Evolutionary conservation across 2,113 vertebrate species (phyloP).

Genomic region (Pollimyrus isidori): DNA sequence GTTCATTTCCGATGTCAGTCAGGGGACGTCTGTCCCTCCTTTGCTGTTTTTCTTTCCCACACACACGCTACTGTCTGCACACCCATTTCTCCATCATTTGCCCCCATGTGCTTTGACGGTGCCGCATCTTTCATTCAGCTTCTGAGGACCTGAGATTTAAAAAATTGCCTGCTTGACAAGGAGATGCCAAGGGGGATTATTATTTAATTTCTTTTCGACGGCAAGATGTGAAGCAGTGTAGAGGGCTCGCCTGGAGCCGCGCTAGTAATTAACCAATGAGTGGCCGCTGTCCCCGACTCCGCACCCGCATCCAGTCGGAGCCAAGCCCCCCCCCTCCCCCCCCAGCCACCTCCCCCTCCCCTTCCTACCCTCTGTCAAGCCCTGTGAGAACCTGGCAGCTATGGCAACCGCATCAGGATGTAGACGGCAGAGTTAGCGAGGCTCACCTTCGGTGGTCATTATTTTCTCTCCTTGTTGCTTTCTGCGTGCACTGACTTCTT

Average conservation of each 20-base stretch:
- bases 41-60: neutral
- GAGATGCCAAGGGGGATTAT: neutral
- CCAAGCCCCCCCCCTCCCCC: neutral
- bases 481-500: neutral
- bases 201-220: neutral
- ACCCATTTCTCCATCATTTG: neutral
- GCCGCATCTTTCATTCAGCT: neutral
- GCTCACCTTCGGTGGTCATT: neutral
- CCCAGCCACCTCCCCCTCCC: neutral
- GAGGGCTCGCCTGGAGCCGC: neutral
- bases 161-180: neutral
- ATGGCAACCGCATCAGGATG: constrained; percentile 8
- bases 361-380: neutral
- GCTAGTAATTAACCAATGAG: neutral
- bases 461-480: neutral
- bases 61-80: neutral
- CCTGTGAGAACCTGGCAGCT: neutral
- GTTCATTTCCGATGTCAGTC: neutral
- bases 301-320: too few relatives aligned
- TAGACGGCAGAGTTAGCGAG: neutral
- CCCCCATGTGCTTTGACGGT: too few relatives aligned
- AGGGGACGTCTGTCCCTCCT: neutral
- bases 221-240: neutral
- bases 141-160: neutral
- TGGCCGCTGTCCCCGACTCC: neutral